Evolutionary conservation across 1,140 invertebrate species (phyloP).

Genomic region (Asbolus verrucosus): DNA sequence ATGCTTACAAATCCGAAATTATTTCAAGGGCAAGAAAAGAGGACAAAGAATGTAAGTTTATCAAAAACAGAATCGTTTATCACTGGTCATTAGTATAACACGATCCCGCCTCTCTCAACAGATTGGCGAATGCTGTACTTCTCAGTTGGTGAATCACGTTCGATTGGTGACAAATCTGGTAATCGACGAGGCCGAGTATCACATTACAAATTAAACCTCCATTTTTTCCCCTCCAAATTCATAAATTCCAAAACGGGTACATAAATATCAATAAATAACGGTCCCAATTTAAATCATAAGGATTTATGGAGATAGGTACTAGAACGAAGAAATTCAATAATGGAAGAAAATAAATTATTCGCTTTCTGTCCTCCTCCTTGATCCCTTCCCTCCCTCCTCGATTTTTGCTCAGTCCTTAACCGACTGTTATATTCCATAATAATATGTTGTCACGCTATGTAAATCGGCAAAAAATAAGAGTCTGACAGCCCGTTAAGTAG

Average conservation of each 20-base stretch:
- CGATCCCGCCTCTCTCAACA: not conserved
- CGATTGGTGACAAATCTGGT: slow-evolving; percentile 7
- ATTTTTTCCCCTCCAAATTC: not conserved
- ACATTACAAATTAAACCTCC: not conserved
- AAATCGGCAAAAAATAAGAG: not conserved
- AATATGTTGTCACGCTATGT: slow-evolving; percentile 7
- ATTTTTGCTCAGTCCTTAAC: not conserved
- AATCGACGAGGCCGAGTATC: not conserved
- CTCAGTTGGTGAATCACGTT: not conserved
- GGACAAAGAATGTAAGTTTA: not conserved
- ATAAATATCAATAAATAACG: not conserved
- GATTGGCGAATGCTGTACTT: not conserved
- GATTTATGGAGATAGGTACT: not conserved
- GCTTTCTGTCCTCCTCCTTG: not conserved
- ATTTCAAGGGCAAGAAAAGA: not conserved
- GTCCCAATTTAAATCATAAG: not conserved
- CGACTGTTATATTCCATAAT: not conserved
- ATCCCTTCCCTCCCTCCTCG: not conserved
- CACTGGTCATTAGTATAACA: not conserved
- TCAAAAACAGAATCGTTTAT: not conserved
- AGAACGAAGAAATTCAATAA: not conserved
- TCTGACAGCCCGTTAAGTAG: not conserved
- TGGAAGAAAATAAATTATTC: not conserved
- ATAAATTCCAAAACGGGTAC: not conserved
- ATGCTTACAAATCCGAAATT: too few relatives aligned